phyloP scores from a whole-genome alignment of 2,888 invertebrate genomes.

The Drosophila gaucha region DNA sequence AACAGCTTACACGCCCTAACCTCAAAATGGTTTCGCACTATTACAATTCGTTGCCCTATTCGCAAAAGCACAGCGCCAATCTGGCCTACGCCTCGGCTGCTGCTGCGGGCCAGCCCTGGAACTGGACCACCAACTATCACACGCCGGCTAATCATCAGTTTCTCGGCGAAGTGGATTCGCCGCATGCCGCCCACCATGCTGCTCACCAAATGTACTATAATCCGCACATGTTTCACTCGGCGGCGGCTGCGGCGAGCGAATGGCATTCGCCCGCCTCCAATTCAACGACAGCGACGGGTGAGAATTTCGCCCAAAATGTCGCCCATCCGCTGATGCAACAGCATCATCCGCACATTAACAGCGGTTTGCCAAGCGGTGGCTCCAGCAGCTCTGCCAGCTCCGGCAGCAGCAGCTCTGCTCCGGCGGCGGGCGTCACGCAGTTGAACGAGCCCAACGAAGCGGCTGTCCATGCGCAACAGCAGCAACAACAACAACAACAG shows the following conservation, averaged over 20 bases:
- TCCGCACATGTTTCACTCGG: conserved; percentile 85
- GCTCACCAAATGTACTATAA: conserved; percentile 85
- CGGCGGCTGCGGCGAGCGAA: conserved; percentile 71
- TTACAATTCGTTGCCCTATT: conserved; percentile 88
- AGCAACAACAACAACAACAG: conserved; percentile 36
- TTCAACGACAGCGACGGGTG: conserved; percentile 56
- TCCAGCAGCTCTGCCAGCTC: conserved; percentile 79
- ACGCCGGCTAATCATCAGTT: conserved; percentile 84
- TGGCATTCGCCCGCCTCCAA: conserved; percentile 82
- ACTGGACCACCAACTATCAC: conserved; percentile 85
- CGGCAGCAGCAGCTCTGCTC: conserved; percentile 70
- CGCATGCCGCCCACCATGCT: conserved; percentile 83
- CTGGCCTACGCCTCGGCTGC: conserved; percentile 85
- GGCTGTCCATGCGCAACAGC: conserved; percentile 41
- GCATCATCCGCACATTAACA: conserved; percentile 61
- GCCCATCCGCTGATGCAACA: conserved; percentile 78
- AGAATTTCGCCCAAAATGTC: conserved; percentile 79
- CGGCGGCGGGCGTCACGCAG: conserved; percentile 51
- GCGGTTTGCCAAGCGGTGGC: conserved; percentile 46
- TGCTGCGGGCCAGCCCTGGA: conserved; percentile 83
- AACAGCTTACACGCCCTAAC: conserved; percentile 26
- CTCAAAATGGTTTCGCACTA: conserved; percentile 88
- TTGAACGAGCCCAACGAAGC: conserved; percentile 71
- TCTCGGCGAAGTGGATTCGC: conserved; percentile 84
- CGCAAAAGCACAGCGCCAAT: conserved; percentile 87